Conservation (phyloP, 2,888 invertebrate genomes). For the Macropis europaea region DNA sequence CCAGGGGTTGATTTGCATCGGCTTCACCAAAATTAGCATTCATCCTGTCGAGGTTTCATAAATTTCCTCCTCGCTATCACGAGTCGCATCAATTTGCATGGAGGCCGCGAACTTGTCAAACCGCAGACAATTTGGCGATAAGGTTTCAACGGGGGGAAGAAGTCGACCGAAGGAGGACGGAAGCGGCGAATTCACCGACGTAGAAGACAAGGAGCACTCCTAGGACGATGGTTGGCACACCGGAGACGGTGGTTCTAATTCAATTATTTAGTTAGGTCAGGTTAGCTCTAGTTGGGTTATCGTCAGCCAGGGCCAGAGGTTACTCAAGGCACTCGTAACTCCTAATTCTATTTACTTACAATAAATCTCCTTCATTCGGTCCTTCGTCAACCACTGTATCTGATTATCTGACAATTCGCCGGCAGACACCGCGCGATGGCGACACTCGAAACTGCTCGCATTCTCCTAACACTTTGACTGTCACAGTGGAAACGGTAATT, state of each 20-base stretch:
- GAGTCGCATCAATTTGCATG: neutral
- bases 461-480: too few relatives aligned
- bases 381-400: conserved; percentile 36
- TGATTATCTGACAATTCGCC: conserved; percentile 54
- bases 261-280: conserved; percentile 70
- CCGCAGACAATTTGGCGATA: conserved; percentile 24
- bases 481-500: too few relatives aligned
- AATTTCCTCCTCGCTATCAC: too few relatives aligned
- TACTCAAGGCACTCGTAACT: conserved; percentile 66
- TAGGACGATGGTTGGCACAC: conserved; percentile 9
- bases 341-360: conserved; percentile 71
- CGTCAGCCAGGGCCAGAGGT: conserved; percentile 63
- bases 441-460: conserved; percentile 7
- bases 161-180: conserved; percentile 7
- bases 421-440: neutral
- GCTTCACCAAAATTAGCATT: too few relatives aligned
- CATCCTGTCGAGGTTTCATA: too few relatives aligned
- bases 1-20: too few relatives aligned
- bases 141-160: conserved; percentile 13
- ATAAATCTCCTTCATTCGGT: conserved; percentile 65
- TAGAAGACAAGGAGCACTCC: conserved; percentile 34
- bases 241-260: conserved; percentile 62
- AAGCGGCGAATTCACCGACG: conserved; percentile 2
- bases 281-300: conserved; percentile 63
- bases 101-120: neutral